Evolutionary conservation across 2,113 vertebrate genomes (phyloP), one percentile per base, ranked within the genome.

Genomic region (Muntiacus muntjak): DNA sequence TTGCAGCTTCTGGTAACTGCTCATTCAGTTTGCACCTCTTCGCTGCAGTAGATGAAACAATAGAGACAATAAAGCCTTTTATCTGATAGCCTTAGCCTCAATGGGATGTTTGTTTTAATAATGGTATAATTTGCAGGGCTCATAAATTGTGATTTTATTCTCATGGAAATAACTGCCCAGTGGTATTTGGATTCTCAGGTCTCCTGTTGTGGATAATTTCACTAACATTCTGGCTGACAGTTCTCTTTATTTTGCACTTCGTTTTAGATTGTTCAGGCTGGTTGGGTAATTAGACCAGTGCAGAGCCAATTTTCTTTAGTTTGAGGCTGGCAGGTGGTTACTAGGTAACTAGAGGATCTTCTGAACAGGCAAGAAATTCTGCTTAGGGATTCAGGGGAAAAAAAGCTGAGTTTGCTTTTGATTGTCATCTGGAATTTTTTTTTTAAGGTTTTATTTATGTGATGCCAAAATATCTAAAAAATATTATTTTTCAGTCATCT

Each of bases 21-120:
- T 94, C 43, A 40, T 91, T 97, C 84, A 94, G 62, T 98, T 95
- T 94, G 94, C 91, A 98, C 95, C 95, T 96, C 92, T 97, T 95
- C 93, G 97, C 97, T 82, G 71, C 91, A 84, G 84, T 85, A 82
- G 89, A 55, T 92, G 89, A 97, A 97, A 96, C 97, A 97, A 95
- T 92, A 89, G 85, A 82, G 71, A 97, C 82, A 96, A 96, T 97
- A 97, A 98, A 97, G 60, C 85, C 92, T 87, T 97, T 98, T 98
- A 91, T 98, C 91, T 93, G 95, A 86, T 96, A 78, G 94, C 96
- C 89, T 57, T 81, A 95, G 97, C 86, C 97, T 97, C 97, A 98
- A 95, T 97, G 96, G 89, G 95, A 91, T 97, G 96, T 98, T 98
- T 98, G 96, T 97, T 97, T 97, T 98, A 98, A 97, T 98, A 98